Evolutionary conservation across 2,113 vertebrate genomes (phyloP).

Genomic region (Probosciger aterrimus): DNA sequence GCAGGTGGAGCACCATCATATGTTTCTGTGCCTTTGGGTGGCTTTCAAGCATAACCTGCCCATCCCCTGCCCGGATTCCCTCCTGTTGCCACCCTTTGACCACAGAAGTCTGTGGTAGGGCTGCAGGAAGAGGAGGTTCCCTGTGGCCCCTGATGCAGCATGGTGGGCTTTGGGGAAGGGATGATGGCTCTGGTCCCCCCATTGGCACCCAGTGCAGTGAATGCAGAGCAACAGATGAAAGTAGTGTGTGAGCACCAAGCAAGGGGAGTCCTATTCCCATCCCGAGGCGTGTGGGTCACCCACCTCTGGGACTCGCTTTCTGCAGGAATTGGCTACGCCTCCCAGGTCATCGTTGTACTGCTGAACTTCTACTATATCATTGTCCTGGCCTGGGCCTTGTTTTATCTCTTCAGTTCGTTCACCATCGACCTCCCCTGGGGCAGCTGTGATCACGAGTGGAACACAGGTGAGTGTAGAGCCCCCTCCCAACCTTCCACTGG

Average conservation of each 20-base stretch:
- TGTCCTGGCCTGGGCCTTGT: slow-evolving; percentile 93
- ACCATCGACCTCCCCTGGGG: slow-evolving; percentile 89
- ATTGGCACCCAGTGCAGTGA: fast-evolving
- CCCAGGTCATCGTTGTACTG: slow-evolving; percentile 86
- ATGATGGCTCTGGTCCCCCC: fast-evolving
- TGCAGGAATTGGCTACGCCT: slow-evolving; percentile 89
- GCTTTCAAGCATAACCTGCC: background rate
- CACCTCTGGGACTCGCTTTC: background rate
- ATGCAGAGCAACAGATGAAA: background rate
- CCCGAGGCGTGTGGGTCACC: background rate
- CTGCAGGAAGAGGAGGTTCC: background rate
- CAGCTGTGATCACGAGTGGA: slow-evolving; percentile 91
- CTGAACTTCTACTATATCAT: slow-evolving; percentile 94
- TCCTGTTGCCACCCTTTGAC: background rate
- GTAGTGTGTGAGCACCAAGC: background rate
- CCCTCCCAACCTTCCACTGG: background rate
- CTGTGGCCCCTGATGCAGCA: no score
- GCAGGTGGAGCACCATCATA: background rate
- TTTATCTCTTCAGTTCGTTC: slow-evolving; percentile 91
- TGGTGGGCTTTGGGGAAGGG: background rate
- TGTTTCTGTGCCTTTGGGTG: background rate
- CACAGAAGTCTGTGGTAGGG: background rate
- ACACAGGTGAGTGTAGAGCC: slow-evolving; percentile 79
- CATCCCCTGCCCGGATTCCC: background rate
- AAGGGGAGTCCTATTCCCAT: background rate